Percentiles rank a stretch among this genome's conserved stretches.
These are phyloP conservation scores for Vannuccia rotundouncinata DNA, from an alignment of 2,888 invertebrate genomes.

Conservation along the genomic window DNA sequence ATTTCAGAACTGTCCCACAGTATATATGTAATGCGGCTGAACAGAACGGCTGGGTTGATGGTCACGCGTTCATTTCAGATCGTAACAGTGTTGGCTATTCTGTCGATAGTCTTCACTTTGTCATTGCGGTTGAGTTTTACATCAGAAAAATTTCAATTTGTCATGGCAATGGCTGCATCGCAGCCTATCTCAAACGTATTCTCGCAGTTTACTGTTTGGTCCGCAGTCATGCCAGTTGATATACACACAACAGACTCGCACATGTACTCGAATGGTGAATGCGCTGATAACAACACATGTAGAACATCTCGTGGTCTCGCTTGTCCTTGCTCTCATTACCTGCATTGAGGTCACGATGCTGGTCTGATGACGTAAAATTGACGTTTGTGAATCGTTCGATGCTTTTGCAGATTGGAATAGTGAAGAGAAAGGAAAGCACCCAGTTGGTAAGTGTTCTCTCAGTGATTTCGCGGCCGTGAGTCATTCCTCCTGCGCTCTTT, in stretches of 20 bases:
- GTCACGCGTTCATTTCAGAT: conserved; percentile 15
- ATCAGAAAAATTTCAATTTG: conserved; percentile 23
- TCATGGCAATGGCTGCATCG: neutral
- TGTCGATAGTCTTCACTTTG: conserved; percentile 7
- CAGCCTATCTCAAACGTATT: conserved; percentile 17
- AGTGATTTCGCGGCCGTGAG: conserved; percentile 30
- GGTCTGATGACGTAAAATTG: conserved; percentile 21
- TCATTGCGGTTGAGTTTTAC: conserved; percentile 27
- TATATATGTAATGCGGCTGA: conserved; percentile 37
- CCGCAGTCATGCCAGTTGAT: conserved; percentile 25
- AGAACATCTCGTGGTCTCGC: neutral
- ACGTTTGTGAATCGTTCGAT: conserved; percentile 24
- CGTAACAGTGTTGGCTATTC: neutral
- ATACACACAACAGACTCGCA: conserved; percentile 16
- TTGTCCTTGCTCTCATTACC: conserved; percentile 45
- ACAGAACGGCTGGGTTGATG: conserved; percentile 18
- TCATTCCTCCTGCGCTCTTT: conserved; percentile 9
- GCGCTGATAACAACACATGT: conserved; percentile 15
- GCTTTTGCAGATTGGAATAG: neutral
- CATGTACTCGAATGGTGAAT: conserved; percentile 24
- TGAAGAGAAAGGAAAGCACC: conserved; percentile 11
- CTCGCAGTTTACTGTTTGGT: conserved; percentile 29
- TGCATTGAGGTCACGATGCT: conserved; percentile 42
- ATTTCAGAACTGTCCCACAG: conserved; percentile 35
- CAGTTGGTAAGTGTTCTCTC: conserved; percentile 26